These are phyloP conservation scores for Panzeria rudis DNA, from an alignment of 2,888 invertebrate genomes.

Conservation along the genomic window DNA sequence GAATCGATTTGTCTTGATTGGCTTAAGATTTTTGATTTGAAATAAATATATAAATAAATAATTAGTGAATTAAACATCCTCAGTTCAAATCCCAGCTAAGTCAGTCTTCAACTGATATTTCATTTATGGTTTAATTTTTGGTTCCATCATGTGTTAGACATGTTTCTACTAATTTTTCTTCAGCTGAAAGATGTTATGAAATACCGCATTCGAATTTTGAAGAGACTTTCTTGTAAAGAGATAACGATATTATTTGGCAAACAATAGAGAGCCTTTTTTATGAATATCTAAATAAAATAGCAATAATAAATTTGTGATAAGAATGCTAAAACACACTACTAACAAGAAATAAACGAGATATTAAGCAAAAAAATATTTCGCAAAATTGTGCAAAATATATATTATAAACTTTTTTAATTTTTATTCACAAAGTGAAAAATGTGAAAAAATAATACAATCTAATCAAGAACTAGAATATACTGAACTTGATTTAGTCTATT, in stretches of 20 bases:
- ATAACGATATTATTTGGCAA: slow-evolving; percentile 1
- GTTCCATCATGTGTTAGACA: no score
- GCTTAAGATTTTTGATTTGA: no score
- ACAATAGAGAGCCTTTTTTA: slow-evolving; percentile 2
- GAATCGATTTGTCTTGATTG: no score
- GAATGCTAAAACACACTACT: slow-evolving; percentile 1
- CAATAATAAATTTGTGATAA: slow-evolving; percentile 42
- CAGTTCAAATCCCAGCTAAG: no score
- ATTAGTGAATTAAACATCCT: no score
- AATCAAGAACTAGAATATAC: slow-evolving; percentile 19
- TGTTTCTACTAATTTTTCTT: no score
- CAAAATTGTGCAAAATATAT: neutral
- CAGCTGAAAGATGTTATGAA: neutral
- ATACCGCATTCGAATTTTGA: neutral
- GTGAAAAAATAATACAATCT: slow-evolving; percentile 31
- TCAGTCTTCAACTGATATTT: no score
- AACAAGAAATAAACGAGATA: neutral
- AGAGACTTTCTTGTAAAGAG: neutral
- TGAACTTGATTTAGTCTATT: slow-evolving; percentile 30
- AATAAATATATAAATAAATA: no score
- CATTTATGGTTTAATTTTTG: no score
- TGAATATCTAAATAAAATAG: neutral
- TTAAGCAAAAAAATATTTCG: slow-evolving; percentile 2
- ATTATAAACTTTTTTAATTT: neutral
- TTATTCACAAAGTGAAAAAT: slow-evolving; percentile 13